These are phyloP conservation scores for Temnothorax ravouxi DNA, from an alignment of 2,888 invertebrate genomes.

Conservation along the genomic window DNA sequence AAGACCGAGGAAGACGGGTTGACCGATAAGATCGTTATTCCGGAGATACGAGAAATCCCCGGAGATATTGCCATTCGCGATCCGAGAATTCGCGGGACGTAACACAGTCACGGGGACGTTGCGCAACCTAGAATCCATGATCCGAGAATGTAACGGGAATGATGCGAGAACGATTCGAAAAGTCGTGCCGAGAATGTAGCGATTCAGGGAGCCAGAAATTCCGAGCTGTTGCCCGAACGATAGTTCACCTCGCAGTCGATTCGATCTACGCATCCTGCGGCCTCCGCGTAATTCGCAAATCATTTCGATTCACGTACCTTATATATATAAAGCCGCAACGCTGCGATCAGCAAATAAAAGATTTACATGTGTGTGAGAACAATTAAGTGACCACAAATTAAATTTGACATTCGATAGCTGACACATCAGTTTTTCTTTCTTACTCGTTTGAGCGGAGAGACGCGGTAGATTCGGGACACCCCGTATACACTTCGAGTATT, in stretches of 20 bases:
- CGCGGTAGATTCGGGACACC: slow-evolving; percentile 26
- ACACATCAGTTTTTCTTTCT: not conserved
- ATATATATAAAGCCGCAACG: not conserved
- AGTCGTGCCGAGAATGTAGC: slow-evolving; percentile 41
- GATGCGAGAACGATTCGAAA: slow-evolving; percentile 42
- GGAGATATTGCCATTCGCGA: slow-evolving; percentile 26
- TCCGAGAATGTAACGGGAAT: slow-evolving; percentile 52
- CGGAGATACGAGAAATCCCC: slow-evolving; percentile 8
- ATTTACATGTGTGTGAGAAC: not conserved
- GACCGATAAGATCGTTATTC: slow-evolving; percentile 40
- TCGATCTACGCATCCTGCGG: slow-evolving; percentile 2
- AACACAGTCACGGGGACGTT: slow-evolving; percentile 38
- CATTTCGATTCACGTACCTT: not conserved
- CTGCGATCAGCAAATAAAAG: not conserved
- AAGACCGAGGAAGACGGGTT: not conserved
- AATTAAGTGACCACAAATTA: not conserved
- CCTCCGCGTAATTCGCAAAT: not conserved
- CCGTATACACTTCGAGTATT: slow-evolving; percentile 46
- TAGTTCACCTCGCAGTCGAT: slow-evolving; percentile 4
- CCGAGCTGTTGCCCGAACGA: not conserved
- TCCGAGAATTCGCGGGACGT: slow-evolving; percentile 4
- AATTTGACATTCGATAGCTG: not conserved
- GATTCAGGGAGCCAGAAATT: slow-evolving; percentile 37
- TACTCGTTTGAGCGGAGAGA: not conserved
- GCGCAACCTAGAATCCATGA: slow-evolving; percentile 54